Conservation (phyloP, 2,888 invertebrate species). For the Lomographa bimaculata region DNA sequence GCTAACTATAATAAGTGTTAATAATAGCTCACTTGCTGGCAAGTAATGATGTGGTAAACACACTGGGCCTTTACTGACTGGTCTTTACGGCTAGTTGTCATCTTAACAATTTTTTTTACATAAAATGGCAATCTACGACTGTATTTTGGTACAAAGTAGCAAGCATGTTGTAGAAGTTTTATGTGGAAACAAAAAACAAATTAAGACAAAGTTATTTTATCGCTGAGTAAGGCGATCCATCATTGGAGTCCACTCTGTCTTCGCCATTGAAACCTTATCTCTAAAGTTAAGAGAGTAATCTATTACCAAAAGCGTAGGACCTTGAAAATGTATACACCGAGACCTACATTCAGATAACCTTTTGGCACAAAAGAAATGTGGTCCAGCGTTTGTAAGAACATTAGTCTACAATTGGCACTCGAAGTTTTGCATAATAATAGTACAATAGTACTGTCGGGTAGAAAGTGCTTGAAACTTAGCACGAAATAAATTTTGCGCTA, state of each 20-base stretch:
- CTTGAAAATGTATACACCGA: constrained; percentile 61
- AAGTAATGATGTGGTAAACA: no score
- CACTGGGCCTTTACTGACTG: no score
- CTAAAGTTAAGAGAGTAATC: constrained; percentile 30
- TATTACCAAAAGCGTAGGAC: constrained; percentile 52
- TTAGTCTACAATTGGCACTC: constrained; percentile 56
- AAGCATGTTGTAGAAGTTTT: no score
- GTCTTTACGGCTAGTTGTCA: no score
- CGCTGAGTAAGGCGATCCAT: constrained; percentile 24
- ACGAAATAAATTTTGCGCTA: no score
- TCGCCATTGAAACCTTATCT: constrained; percentile 33
- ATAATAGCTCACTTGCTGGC: no score
- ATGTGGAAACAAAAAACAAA: no score
- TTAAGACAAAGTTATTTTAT: constrained; percentile 20
- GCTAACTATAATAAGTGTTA: no score
- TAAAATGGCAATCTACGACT: no score
- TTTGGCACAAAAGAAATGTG: constrained; percentile 67
- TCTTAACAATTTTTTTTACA: no score
- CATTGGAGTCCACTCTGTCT: constrained; percentile 21
- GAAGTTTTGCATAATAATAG: constrained; percentile 75
- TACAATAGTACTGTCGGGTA: constrained; percentile 59
- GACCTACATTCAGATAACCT: constrained; percentile 77
- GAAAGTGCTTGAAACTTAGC: constrained; percentile 22
- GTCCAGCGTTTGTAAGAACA: constrained; percentile 57
- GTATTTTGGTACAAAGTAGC: no score